Conservation (phyloP, 2,113 vertebrate species). For the Callithrix jacchus region DNA sequence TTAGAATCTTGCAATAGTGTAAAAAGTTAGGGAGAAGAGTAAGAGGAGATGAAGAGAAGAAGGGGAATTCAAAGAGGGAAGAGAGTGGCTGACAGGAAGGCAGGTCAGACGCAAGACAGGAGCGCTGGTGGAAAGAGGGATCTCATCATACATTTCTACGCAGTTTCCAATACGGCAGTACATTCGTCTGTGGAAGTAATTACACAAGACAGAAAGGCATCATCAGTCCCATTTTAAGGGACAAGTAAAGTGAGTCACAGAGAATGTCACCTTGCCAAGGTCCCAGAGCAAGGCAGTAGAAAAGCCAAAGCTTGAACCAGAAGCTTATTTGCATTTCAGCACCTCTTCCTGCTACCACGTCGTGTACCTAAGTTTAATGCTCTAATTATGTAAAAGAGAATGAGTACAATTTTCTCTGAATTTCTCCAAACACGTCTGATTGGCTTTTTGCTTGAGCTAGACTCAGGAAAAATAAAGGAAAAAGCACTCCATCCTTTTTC, state of each 20-base stretch:
- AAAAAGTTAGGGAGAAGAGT: background rate
- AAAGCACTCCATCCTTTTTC: background rate
- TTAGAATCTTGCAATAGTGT: background rate
- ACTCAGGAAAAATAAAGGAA: background rate
- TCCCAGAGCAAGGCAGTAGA: background rate
- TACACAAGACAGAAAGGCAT: background rate
- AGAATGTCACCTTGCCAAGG: background rate
- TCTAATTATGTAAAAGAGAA: background rate
- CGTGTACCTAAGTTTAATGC: background rate
- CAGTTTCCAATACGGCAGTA: background rate
- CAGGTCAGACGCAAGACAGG: background rate
- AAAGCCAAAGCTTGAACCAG: background rate
- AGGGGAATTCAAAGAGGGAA: background rate
- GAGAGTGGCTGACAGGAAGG: background rate
- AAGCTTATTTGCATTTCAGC: fast-evolving
- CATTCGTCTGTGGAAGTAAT: background rate
- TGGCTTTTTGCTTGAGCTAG: background rate
- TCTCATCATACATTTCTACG: background rate
- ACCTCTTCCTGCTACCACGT: background rate
- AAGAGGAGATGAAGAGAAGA: background rate
- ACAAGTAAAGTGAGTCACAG: background rate
- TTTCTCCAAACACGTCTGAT: background rate
- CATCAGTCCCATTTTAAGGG: background rate
- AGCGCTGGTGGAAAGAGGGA: background rate
- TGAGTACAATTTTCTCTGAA: background rate